Conservation (phyloP, 2,888 invertebrate genomes). For the Pammene fasciana region DNA sequence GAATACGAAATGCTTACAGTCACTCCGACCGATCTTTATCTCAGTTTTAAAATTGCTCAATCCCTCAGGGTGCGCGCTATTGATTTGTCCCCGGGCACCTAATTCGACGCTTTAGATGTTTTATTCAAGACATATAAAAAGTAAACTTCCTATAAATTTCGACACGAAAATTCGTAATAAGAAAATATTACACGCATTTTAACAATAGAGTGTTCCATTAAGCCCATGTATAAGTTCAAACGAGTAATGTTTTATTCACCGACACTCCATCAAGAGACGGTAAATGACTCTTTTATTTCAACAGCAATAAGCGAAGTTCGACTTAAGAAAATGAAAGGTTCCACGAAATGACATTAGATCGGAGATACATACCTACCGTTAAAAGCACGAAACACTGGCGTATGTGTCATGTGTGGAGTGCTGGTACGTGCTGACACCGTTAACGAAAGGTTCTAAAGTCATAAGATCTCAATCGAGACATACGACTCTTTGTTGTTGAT, state of each 20-base stretch:
- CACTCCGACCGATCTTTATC: slow-evolving; percentile 78
- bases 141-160: slow-evolving; percentile 26
- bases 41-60: slow-evolving; percentile 82
- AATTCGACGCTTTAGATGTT: slow-evolving; percentile 75
- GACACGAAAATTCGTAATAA: slow-evolving; percentile 2
- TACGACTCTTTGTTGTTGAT: slow-evolving; percentile 7
- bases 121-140: slow-evolving; percentile 70
- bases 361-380: slow-evolving; percentile 65
- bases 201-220: slow-evolving; percentile 46
- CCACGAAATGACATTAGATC: slow-evolving; percentile 69
- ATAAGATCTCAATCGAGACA: neutral
- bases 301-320: slow-evolving; percentile 62
- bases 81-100: slow-evolving; percentile 76
- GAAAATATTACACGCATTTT: slow-evolving; percentile 40
- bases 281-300: slow-evolving; percentile 66
- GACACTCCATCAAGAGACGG: slow-evolving; percentile 55
- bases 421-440: slow-evolving; percentile 33
- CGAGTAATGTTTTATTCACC: slow-evolving; percentile 62
- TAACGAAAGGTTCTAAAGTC: slow-evolving; percentile 1
- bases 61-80: slow-evolving; percentile 74
- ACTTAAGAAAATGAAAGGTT: slow-evolving; percentile 73
- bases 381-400: slow-evolving; percentile 71
- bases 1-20: slow-evolving; percentile 80
- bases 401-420: slow-evolving; percentile 45
- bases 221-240: slow-evolving; percentile 14